Evolutionary conservation across 92 coral and sea anemone genomes (phyloP).

Genomic region (Palythoa grandiflora): DNA sequence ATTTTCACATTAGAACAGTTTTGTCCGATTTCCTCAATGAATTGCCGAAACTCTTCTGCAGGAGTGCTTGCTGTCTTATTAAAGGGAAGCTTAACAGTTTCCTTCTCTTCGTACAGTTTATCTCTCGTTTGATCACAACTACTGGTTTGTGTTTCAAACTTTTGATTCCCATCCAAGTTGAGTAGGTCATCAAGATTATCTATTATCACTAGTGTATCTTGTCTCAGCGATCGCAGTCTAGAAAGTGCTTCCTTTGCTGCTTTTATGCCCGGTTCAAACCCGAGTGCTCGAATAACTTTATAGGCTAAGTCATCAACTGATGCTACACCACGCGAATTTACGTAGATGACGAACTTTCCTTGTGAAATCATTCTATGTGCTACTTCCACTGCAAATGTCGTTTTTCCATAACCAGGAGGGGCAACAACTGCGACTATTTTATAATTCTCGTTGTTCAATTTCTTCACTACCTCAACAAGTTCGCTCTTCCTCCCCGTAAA

Average conservation of each 20-base stretch:
- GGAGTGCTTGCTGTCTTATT: too few relatives aligned
- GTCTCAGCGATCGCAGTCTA: too few relatives aligned
- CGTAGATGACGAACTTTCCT: slow-evolving; percentile 31
- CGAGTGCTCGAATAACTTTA: slow-evolving; percentile 42
- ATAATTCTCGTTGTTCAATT: neutral
- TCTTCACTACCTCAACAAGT: neutral
- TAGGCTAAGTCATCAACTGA: too few relatives aligned
- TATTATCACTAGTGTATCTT: too few relatives aligned
- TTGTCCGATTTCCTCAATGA: neutral
- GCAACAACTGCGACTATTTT: slow-evolving; percentile 32
- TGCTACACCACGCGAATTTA: too few relatives aligned
- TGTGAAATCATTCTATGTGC: slow-evolving; percentile 53
- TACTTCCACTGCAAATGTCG: slow-evolving; percentile 52
- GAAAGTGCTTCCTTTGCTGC: too few relatives aligned
- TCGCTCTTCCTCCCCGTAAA: neutral
- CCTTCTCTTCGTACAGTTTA: neutral
- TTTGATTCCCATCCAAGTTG: neutral
- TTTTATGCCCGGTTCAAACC: slow-evolving; percentile 46
- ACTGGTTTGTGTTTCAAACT: neutral
- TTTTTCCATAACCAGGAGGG: too few relatives aligned
- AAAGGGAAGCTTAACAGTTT: too few relatives aligned
- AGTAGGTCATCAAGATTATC: neutral
- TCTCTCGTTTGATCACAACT: slow-evolving; percentile 28
- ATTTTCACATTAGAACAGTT: slow-evolving; percentile 47
- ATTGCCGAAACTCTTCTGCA: too few relatives aligned